phyloP scores from a whole-genome alignment of 2,113 vertebrate species.

The Urocolius indicus region DNA sequence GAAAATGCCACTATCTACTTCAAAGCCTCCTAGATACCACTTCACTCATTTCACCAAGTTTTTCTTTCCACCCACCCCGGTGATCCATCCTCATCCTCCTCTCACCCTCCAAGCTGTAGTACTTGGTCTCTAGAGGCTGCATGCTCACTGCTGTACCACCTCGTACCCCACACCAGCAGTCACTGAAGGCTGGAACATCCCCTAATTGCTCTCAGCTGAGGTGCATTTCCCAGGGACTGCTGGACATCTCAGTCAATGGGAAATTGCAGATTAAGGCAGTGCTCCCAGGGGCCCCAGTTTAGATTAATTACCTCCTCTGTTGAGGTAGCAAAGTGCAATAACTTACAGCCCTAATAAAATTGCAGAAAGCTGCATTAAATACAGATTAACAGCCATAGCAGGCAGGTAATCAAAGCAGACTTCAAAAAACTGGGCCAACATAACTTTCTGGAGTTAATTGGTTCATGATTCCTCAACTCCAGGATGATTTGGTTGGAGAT shows the following conservation, averaged over 20 bases:
- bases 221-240: neutral
- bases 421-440: neutral
- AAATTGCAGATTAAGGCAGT: neutral
- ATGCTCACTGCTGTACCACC: neutral
- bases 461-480: neutral
- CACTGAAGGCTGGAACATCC: neutral
- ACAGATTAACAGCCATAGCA: neutral
- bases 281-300: neutral
- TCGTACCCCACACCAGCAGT: neutral
- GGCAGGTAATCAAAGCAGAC: constrained; percentile 7
- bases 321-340: neutral
- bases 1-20: neutral
- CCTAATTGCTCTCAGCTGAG: neutral
- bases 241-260: neutral
- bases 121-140: neutral
- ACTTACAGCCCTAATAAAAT: neutral
- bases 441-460: neutral
- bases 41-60: neutral
- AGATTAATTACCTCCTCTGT: neutral
- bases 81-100: neutral
- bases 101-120: neutral
- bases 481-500: neutral
- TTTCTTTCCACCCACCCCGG: neutral
- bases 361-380: neutral
- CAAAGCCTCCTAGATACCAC: neutral